A percentile compares a stretch with the other conserved stretches of the same genome.
phyloP scores from a whole-genome alignment of 2,113 vertebrate species.

The Ophthalmolycus amberensis region DNA sequence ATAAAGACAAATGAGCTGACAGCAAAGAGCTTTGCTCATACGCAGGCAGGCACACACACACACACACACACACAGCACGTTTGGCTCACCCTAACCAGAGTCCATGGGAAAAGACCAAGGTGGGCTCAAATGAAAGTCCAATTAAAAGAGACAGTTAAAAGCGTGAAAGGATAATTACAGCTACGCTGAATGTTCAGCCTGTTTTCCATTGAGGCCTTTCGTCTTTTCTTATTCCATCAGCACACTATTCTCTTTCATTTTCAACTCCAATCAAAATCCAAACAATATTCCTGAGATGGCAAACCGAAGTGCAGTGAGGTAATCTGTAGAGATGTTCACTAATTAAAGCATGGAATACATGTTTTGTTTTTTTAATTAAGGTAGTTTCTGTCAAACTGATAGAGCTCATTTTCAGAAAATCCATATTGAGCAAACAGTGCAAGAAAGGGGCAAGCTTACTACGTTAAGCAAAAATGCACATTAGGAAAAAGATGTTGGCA shows the following conservation, averaged over 20 bases:
- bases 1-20: slow-evolving; percentile 80
- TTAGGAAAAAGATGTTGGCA: not conserved
- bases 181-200: slow-evolving; percentile 46
- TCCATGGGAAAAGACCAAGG: slow-evolving; percentile 62
- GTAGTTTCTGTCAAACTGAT: not conserved
- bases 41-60: slow-evolving; percentile 26
- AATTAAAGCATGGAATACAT: slow-evolving; percentile 10
- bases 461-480: not conserved
- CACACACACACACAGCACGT: slow-evolving; percentile 34
- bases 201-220: slow-evolving; percentile 38
- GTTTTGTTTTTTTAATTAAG: not conserved
- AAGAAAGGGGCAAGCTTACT: not conserved
- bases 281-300: slow-evolving; percentile 41
- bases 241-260: slow-evolving; percentile 39
- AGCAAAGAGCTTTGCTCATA: slow-evolving; percentile 64
- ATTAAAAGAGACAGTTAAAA: slow-evolving; percentile 70
- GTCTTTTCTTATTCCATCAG: slow-evolving; percentile 19
- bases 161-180: slow-evolving; percentile 55
- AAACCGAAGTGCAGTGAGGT: not conserved
- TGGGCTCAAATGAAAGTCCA: slow-evolving; percentile 65
- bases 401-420: slow-evolving; percentile 12
- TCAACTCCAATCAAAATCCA: slow-evolving; percentile 44
- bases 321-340: not conserved
- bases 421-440: slow-evolving; percentile 3
- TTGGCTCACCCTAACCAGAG: slow-evolving; percentile 63